Conservation (phyloP, 1,140 invertebrate species). For the Cherax quadricarinatus region DNA sequence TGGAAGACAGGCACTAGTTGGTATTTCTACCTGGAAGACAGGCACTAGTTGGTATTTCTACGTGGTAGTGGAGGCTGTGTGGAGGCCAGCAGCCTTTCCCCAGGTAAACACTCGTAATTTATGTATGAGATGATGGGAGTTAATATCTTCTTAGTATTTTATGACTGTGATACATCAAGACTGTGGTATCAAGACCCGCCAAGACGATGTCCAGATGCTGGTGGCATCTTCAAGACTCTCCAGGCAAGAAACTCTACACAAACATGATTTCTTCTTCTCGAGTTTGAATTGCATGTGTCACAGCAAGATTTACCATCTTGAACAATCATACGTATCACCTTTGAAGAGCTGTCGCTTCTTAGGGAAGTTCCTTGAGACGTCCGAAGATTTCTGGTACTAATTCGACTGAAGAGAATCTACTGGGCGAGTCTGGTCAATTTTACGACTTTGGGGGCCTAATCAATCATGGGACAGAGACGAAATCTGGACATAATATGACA, state of each 20-base stretch:
- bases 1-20: too few species aligned
- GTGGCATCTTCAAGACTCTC: background rate
- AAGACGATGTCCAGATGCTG: background rate
- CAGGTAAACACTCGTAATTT: conserved; percentile 50
- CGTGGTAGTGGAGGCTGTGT: too few species aligned
- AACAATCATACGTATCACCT: background rate
- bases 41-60: too few species aligned
- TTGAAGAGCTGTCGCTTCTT: background rate
- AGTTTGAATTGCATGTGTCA: too few species aligned
- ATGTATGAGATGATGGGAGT: conserved; percentile 70
- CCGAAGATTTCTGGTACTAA: conserved; percentile 45
- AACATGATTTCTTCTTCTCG: too few species aligned
- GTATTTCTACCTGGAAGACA: too few species aligned
- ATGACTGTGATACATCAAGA: conserved; percentile 56
- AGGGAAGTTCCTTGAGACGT: background rate
- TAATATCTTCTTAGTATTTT: conserved; percentile 70
- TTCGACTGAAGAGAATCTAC: background rate
- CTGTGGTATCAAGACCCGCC: conserved; percentile 15
- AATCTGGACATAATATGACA: conserved; percentile 69
- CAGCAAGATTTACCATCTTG: background rate
- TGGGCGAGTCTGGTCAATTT: conserved; percentile 53
- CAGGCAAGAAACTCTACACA: too few species aligned
- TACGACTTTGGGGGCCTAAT: conserved; percentile 54
- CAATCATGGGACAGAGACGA: conserved; percentile 65
- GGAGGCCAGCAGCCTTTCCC: too few species aligned